Conservation (phyloP, 2,888 invertebrate species). For the Aromia moschata region DNA sequence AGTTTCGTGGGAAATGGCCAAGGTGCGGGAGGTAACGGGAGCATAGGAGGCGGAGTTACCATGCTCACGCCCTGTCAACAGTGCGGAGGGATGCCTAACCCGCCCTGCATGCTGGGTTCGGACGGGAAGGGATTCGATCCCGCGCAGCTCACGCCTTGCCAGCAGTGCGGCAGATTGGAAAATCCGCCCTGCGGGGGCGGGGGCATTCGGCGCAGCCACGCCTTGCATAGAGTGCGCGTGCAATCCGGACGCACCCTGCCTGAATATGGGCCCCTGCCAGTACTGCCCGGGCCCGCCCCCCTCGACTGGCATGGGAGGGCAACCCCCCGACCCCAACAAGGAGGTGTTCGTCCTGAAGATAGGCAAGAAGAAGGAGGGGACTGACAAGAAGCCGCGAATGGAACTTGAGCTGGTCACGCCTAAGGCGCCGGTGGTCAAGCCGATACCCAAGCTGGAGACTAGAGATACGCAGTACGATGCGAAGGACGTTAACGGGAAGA, state of each 20-base stretch:
- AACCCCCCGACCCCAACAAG: background rate
- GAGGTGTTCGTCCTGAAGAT: conserved; percentile 68
- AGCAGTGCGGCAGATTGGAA: conserved; percentile 20
- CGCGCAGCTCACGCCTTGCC: conserved; percentile 4
- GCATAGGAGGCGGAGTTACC: background rate
- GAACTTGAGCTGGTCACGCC: conserved; percentile 79
- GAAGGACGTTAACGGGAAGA: background rate
- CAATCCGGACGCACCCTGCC: background rate
- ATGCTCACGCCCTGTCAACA: conserved; percentile 13
- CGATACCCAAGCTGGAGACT: conserved; percentile 71
- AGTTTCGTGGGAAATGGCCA: background rate
- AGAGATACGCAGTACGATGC: conserved; percentile 75
- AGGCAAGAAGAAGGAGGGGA: conserved; percentile 77
- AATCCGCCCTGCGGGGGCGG: conserved; percentile 12
- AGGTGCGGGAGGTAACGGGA: background rate
- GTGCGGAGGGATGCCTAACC: conserved; percentile 19
- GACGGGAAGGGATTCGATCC: background rate
- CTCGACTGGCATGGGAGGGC: background rate
- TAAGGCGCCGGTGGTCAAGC: conserved; percentile 69
- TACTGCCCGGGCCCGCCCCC: background rate
- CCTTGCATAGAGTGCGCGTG: background rate
- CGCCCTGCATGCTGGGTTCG: conserved; percentile 2
- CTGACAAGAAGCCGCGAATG: conserved; percentile 73
- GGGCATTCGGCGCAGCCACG: background rate
- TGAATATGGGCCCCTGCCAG: background rate